Base-by-base conservation (phyloP, 2,797 vertebrate species). In the Leptodactylus fallax region DNA sequence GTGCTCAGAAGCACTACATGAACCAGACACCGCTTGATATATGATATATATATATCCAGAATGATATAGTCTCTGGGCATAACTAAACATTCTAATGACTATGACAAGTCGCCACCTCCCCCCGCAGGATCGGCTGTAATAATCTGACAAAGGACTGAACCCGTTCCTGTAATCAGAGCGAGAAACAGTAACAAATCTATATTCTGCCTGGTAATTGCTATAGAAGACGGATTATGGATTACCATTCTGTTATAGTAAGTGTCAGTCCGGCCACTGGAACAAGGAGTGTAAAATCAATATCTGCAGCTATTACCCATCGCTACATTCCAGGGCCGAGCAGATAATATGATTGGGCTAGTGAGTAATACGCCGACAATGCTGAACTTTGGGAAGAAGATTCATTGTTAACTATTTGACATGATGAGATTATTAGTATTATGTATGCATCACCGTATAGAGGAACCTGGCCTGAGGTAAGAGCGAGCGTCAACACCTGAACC, bases 161-260 rank as follows among this genome's bases (percentile, higher is more conserved):
- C 58, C 60, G 23, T 53, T 63, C 76, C 76, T 85, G 71, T 83
- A 83, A 86, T 89, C 84, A 86, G 36, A 86, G n/a, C 11, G 79
- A n/a, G 71, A 86, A 81, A 86, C 85, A 78, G 58, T 82, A 89
- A 78, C 78, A 89, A 86, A 89, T 89, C 88, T 83, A 89, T 89
- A 86, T 77, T 78, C 61, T 83, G 27, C 53, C 36, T 58, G 85
- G 79, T 89, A 89, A 89, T 86, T 89, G 88, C 72, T 83, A 79
- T 77, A 85, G 79, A 82, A 78, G 67, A 79, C 86, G 84, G 72
- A 86, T 83, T 89, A 89, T 89, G 79, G 88, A 89, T 89, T 83
- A 49, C n/a, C 79, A 82, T 86, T 86, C 84, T 51, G 84, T 71
- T 86, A 86, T 83, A 86, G 87, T 85, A 78, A 82, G 69, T 89